These are phyloP conservation scores for Bostrychus sinensis DNA, from an alignment of 2,113 vertebrate genomes.

Conservation along the genomic window DNA sequence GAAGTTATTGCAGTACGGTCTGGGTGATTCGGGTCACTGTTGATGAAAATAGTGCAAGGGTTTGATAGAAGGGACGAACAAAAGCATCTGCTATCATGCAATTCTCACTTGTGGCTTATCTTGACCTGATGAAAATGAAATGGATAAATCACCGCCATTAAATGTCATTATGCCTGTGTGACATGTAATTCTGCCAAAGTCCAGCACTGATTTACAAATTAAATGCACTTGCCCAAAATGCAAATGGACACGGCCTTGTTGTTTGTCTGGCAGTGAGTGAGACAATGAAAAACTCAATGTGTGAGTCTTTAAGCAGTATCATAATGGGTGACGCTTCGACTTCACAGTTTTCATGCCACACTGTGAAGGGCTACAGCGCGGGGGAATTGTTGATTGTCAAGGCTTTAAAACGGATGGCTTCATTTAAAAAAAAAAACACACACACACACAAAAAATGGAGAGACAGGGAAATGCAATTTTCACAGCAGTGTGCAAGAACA, in stretches of 20 bases:
- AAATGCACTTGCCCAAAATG: conserved; percentile 76
- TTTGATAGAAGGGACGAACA: conserved; percentile 37
- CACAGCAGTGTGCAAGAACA: conserved; percentile 46
- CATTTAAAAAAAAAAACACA: too few relatives aligned
- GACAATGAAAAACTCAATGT: conserved; percentile 36
- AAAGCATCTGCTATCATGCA: conserved; percentile 65
- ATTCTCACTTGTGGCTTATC: conserved; percentile 61
- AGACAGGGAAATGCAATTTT: conserved; percentile 71
- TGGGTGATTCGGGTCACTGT: conserved; percentile 11
- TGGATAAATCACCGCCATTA: conserved; percentile 77
- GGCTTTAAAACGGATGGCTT: conserved; percentile 68
- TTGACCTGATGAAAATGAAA: conserved; percentile 70
- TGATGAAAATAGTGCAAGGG: neutral
- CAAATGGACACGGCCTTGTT: conserved; percentile 63
- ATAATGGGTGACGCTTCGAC: conserved; percentile 43
- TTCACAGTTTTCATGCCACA: conserved; percentile 55
- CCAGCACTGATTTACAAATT: conserved; percentile 73
- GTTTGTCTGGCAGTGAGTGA: conserved; percentile 49
- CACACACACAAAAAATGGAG: conserved; percentile 6
- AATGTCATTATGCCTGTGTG: conserved; percentile 72
- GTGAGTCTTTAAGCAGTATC: conserved; percentile 37
- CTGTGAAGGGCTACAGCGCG: conserved; percentile 34
- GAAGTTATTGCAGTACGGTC: conserved; percentile 5
- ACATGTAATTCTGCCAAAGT: conserved; percentile 76
- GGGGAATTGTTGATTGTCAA: conserved; percentile 59